These are phyloP conservation scores for Acanthurus leucopareius DNA, from an alignment of 2,797 vertebrate genomes.

Conservation along the genomic window DNA sequence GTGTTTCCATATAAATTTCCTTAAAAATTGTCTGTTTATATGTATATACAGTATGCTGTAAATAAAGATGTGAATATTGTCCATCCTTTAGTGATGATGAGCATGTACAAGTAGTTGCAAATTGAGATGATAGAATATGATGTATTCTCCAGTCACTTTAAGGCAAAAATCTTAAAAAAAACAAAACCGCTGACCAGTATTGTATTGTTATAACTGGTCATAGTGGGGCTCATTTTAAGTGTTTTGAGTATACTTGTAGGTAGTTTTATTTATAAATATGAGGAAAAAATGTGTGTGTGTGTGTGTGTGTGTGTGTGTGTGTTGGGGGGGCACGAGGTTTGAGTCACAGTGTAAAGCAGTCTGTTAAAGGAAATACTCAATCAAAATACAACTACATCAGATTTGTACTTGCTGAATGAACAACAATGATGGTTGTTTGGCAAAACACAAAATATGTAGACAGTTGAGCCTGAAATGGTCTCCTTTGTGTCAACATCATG, in stretches of 20 bases:
- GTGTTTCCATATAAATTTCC: conserved; percentile 5
- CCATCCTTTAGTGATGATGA: not conserved
- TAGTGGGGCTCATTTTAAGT: not conserved
- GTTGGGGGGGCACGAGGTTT: no score
- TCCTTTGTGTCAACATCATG: not conserved
- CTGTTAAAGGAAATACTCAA: conserved; percentile 1
- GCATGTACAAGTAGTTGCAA: not conserved
- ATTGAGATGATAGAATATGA: not conserved
- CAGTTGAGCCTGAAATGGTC: not conserved
- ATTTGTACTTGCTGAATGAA: not conserved
- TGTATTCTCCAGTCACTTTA: not conserved
- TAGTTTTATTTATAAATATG: not conserved
- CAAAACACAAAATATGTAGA: not conserved
- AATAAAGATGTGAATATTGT: conserved; percentile 58
- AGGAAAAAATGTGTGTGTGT: no score
- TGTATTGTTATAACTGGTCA: not conserved
- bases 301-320: no score
- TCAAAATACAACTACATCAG: not conserved
- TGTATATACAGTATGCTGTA: conserved; percentile 47
- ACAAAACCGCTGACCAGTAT: no score
- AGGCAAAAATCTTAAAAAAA: no score
- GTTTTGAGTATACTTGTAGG: not conserved
- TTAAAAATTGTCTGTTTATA: conserved; percentile 32
- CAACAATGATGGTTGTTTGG: not conserved
- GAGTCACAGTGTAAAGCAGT: not conserved